phyloP scores from a whole-genome alignment of 2,888 invertebrate genomes.

The Orthosia incerta region DNA sequence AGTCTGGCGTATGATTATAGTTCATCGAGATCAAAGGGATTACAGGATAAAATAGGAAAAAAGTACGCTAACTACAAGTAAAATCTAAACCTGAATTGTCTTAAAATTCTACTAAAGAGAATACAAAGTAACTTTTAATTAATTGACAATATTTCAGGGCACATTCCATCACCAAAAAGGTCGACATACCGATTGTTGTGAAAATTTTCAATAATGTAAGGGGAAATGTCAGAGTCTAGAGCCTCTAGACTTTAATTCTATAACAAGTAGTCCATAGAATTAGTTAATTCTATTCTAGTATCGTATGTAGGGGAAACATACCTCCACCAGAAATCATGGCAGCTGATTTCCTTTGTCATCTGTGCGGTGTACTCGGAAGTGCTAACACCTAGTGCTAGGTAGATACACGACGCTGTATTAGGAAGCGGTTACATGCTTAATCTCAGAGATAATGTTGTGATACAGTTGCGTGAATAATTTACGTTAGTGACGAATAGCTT shows the following conservation, averaged over 20 bases:
- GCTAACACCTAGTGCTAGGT: background rate
- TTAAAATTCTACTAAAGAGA: no score
- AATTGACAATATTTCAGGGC: no score
- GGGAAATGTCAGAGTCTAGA: no score
- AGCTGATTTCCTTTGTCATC: constrained; percentile 29
- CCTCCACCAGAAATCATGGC: background rate
- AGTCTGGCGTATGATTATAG: background rate
- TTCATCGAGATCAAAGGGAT: background rate
- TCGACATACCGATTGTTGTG: no score
- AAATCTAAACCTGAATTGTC: no score
- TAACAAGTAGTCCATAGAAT: no score
- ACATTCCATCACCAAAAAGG: no score
- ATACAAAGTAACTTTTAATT: no score
- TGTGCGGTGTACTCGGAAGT: background rate
- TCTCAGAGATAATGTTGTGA: background rate
- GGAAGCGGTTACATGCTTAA: constrained; percentile 11
- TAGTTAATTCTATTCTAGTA: no score
- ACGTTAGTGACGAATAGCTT: background rate
- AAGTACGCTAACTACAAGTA: background rate
- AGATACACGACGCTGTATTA: background rate
- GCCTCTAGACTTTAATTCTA: no score
- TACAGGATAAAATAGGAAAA: no score
- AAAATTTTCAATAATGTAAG: no score
- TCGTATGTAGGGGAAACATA: background rate
- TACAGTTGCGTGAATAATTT: background rate